Percentiles rank a stretch among this genome's conserved stretches.
Conservation (phyloP, 2,888 invertebrate species). For the Abrostola tripartita region DNA sequence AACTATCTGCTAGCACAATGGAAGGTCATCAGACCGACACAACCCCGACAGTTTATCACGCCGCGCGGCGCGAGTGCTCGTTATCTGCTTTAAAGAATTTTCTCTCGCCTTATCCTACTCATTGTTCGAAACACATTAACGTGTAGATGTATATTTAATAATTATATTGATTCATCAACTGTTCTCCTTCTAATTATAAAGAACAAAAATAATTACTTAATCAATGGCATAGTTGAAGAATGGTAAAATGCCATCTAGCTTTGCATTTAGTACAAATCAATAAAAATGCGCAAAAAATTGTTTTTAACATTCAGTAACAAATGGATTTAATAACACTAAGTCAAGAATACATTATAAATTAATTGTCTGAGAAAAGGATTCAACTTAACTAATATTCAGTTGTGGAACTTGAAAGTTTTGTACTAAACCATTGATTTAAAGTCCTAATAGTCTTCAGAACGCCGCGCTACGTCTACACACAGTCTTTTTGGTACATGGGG, state of each 20-base stretch:
- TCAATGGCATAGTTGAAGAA: slow-evolving; percentile 48
- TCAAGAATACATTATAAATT: slow-evolving; percentile 53
- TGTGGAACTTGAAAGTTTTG: slow-evolving; percentile 52
- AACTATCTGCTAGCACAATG: slow-evolving; percentile 11
- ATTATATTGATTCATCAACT: slow-evolving; percentile 43
- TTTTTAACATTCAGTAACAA: slow-evolving; percentile 43
- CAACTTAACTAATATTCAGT: slow-evolving; percentile 36
- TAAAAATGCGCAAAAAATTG: slow-evolving; percentile 50
- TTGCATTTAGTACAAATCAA: slow-evolving; percentile 41
- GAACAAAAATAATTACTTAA: slow-evolving; percentile 36
- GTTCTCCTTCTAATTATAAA: slow-evolving; percentile 37
- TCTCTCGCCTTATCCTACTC: slow-evolving; percentile 40
- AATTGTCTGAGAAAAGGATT: slow-evolving; percentile 39
- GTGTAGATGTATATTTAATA: slow-evolving; percentile 27
- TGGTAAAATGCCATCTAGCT: slow-evolving; percentile 48
- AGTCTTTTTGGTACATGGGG: slow-evolving; percentile 26
- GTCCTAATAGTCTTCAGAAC: slow-evolving; percentile 32
- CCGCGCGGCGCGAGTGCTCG: neutral
- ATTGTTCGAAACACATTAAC: slow-evolving; percentile 38
- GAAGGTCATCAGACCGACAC: slow-evolving; percentile 7
- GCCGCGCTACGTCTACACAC: slow-evolving; percentile 10
- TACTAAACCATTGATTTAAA: slow-evolving; percentile 56
- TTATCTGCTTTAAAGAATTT: slow-evolving; percentile 20
- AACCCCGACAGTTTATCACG: slow-evolving; percentile 9
- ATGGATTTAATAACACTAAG: slow-evolving; percentile 42